phyloP scores from a whole-genome alignment of 2,888 invertebrate species.

The Dione juno region DNA sequence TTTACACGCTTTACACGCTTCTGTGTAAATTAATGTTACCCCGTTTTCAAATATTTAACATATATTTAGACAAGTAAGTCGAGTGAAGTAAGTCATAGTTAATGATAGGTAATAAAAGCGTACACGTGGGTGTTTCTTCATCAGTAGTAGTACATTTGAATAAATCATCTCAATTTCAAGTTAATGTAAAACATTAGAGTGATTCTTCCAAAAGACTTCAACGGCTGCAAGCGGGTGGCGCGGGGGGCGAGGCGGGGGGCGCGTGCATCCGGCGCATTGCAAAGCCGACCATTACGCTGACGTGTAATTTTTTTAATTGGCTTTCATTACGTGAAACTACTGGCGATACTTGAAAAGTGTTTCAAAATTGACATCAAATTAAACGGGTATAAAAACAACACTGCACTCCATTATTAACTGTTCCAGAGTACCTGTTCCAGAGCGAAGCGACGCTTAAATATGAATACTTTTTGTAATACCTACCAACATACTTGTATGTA shows the following conservation, averaged over 20 bases:
- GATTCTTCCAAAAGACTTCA: conserved; percentile 25
- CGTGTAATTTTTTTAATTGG: conserved; percentile 9
- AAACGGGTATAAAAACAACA: conserved; percentile 20
- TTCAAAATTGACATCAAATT: conserved; percentile 21
- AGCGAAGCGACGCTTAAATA: conserved; percentile 13
- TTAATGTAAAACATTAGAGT: background rate
- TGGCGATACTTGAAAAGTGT: conserved; percentile 16
- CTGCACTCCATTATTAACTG: conserved; percentile 18
- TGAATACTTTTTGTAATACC: conserved; percentile 1
- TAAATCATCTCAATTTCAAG: background rate
- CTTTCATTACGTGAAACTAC: conserved; percentile 16
- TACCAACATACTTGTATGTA: conserved; percentile 7
- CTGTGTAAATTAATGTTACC: background rate
- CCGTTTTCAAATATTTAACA: background rate
- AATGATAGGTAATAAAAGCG: background rate
- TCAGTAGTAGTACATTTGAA: background rate
- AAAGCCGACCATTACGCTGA: background rate
- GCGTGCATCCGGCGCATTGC: conserved; percentile 1
- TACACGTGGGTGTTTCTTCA: background rate
- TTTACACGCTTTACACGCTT: background rate
- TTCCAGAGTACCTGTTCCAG: background rate
- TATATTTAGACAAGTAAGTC: too few relatives aligned
- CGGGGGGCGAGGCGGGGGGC: background rate
- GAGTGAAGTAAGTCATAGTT: too few relatives aligned
- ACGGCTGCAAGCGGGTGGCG: conserved; percentile 12